phyloP scores from a whole-genome alignment of 2,797 vertebrate species.

The Orientallactaga sibirica region DNA sequence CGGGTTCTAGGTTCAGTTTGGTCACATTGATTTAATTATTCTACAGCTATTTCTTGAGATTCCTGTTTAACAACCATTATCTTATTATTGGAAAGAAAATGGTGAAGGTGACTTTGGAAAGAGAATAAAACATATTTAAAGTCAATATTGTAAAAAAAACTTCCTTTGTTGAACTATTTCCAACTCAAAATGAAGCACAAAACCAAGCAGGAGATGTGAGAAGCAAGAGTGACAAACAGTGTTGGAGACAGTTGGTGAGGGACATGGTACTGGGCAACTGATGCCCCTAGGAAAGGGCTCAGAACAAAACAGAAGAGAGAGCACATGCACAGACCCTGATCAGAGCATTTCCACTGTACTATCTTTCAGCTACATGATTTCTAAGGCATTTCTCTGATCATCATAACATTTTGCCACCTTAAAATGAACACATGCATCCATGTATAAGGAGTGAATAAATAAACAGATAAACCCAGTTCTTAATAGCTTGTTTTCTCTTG shows the following conservation, averaged over 20 bases:
- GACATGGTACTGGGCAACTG: rapidly evolving
- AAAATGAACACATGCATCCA: not conserved
- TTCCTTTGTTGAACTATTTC: not conserved
- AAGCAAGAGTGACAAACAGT: not conserved
- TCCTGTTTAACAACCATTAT: not conserved
- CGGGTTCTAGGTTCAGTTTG: not conserved
- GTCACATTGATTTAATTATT: not conserved
- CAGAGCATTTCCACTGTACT: not conserved
- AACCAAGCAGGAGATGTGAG: not conserved
- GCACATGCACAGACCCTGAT: not conserved
- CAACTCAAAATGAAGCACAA: not conserved
- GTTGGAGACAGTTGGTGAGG: not conserved
- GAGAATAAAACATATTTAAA: conserved; percentile 24
- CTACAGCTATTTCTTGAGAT: not conserved
- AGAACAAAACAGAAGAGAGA: no score
- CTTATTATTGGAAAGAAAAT: not conserved
- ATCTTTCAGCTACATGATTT: not conserved
- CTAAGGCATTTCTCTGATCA: not conserved
- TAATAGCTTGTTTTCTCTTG: not conserved
- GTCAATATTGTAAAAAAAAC: not conserved
- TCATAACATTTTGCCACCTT: not conserved
- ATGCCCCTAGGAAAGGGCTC: no score
- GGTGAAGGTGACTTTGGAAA: not conserved
- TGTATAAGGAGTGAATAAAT: not conserved
- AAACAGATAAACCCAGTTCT: not conserved